Conservation (phyloP, 1,140 invertebrate genomes). For the Temnothorax longispinosus region DNA sequence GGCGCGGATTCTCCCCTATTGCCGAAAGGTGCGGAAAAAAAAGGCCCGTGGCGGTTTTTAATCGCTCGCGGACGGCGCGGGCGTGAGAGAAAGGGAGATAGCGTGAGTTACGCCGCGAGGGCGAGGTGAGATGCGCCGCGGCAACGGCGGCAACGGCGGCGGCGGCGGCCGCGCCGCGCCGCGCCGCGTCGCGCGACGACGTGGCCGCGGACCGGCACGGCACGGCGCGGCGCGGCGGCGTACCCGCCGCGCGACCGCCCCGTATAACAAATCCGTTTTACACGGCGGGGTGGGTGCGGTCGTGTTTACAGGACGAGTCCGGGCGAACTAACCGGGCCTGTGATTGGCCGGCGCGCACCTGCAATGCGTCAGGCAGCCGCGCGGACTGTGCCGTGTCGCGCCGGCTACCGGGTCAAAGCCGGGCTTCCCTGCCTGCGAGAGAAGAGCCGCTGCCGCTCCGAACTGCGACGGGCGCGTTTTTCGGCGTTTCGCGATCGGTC, state of each 20-base stretch:
- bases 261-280: constrained; percentile 80
- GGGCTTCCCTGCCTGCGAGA: constrained; percentile 72
- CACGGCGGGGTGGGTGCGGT: constrained; percentile 88
- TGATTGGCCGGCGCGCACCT: constrained; percentile 92
- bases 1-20: constrained; percentile 58
- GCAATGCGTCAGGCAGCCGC: constrained; percentile 91
- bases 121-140: constrained; percentile 58
- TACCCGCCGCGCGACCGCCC: constrained; percentile 47
- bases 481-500: constrained; percentile 28
- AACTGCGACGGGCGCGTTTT: constrained; percentile 65
- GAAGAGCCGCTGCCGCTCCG: constrained; percentile 24
- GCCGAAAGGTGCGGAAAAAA: constrained; percentile 69
- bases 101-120: neutral
- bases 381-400: constrained; percentile 77
- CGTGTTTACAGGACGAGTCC: constrained; percentile 88
- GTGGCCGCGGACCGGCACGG: constrained; percentile 32
- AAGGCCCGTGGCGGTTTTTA: constrained; percentile 62
- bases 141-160: no score
- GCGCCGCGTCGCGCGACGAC: constrained; percentile 40
- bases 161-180: constrained; percentile 31
- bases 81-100: constrained; percentile 43
- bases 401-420: constrained; percentile 79
- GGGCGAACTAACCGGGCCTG: constrained; percentile 84
- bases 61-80: constrained; percentile 60
- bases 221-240: constrained; percentile 42